phyloP scores from a whole-genome alignment of 1,140 invertebrate species.

The Aricia agestis region DNA sequence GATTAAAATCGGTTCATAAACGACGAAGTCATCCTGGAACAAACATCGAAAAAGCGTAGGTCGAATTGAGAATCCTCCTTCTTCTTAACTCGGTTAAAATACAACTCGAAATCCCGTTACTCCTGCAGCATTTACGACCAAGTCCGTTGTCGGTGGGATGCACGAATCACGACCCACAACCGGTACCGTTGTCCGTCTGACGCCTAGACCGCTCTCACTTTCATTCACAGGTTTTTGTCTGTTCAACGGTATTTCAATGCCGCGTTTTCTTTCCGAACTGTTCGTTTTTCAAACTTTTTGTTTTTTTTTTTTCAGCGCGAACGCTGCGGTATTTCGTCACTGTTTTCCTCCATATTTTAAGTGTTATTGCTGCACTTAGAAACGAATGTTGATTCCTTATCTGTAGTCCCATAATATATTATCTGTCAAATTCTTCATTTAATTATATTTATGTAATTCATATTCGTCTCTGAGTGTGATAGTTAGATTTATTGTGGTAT shows the following conservation, averaged over 20 bases:
- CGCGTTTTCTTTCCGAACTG: slow-evolving; percentile 20
- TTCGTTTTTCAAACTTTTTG: slow-evolving; percentile 2
- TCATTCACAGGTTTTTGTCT: slow-evolving; percentile 52
- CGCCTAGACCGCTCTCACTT: slow-evolving; percentile 63
- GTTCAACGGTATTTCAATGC: slow-evolving; percentile 29
- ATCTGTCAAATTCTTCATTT: too few species aligned
- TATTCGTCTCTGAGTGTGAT: not conserved
- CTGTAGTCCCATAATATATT: too few species aligned
- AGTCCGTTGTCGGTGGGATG: not conserved
- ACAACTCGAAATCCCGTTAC: not conserved
- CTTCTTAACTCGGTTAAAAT: too few species aligned
- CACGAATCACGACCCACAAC: slow-evolving; percentile 40
- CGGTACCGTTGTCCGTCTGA: slow-evolving; percentile 52
- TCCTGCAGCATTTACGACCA: not conserved
- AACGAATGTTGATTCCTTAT: not conserved
- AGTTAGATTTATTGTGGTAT: too few species aligned
- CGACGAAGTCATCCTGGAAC: too few species aligned
- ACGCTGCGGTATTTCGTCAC: not conserved
- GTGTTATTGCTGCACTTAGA: not conserved
- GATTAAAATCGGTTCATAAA: too few species aligned
- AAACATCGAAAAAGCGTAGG: too few species aligned
- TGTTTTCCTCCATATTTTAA: not conserved
- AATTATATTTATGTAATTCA: too few species aligned
- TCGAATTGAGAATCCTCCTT: too few species aligned
- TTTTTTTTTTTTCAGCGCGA: not conserved